Base-by-base conservation (phyloP, 1,140 invertebrate genomes). In the Gyrodactylus bullatarudis region DNA sequence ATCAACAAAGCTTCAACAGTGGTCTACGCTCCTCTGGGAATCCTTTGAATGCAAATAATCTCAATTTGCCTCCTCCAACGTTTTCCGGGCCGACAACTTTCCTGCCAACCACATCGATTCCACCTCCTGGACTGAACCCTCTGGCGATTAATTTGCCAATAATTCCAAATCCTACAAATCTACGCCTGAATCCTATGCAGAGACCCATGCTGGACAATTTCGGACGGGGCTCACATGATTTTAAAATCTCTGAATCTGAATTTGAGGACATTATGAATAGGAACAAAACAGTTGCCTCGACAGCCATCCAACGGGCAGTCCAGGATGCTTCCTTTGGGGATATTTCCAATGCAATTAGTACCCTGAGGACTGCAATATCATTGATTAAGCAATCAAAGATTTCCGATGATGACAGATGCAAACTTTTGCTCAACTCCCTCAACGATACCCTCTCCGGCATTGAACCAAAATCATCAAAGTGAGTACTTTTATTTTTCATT, bases 331-430 rank as follows among this genome's bases (percentile, higher is more conserved):
- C 91, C 25, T 88, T 89, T 74, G 85, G 85, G 1, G 72, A 73
- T 69, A n/a, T n/a, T 25, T 22, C 72, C 1, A 69, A 23, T 26
- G 72, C 72, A 2, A 95, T 98, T 77, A 93, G 98, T 82, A 98
- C 94, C 1, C 82, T 99, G 74, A 90, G 95, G 1, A 99, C 94
- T 0, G 94, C 94, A 0, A 97, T 98, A 76, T 95, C 91, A 1
- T 82, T 99, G 22, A 98, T 99, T 75, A 96, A 95, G 82, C 91
- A 97, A 82, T 96, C 92, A 22, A 95, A 96, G 83, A 89, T 94
- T 74, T 89, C 93, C 0, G 87, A 89, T 78, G 94, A 98, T 82
- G 94, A 98, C 79, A 84, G 94, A 68, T 98, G 94, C 83, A 69
- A 68, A 68, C 94, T 97, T 76, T 82, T 98, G 19, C 93, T 98